Percentiles rank a stretch among this genome's conserved stretches.
Evolutionary conservation across 2,113 vertebrate species (phyloP).

Genomic region (Shinisaurus crocodilurus): DNA sequence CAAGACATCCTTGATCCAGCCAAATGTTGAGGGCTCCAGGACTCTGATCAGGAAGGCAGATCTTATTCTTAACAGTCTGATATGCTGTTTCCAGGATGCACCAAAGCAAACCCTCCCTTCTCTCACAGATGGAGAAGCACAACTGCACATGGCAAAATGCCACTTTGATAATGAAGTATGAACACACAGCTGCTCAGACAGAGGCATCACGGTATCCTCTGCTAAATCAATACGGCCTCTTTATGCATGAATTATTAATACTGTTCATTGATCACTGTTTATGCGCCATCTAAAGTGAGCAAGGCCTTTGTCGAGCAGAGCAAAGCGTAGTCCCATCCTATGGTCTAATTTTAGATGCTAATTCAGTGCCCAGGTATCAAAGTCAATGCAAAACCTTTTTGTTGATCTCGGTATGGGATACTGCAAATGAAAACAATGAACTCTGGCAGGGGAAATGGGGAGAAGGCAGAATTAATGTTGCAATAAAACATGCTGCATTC

Average conservation of each 20-base stretch:
- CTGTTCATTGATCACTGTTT: conserved; percentile 15
- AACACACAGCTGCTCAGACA: conserved; percentile 5
- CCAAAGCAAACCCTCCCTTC: background rate
- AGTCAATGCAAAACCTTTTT: background rate
- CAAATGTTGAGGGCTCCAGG: background rate
- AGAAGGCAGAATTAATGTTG: background rate
- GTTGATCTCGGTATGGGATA: background rate
- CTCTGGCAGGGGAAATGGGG: background rate
- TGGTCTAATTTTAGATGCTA: conserved; percentile 15
- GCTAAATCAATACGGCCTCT: conserved; percentile 8
- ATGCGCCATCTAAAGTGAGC: background rate
- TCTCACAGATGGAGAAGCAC: background rate
- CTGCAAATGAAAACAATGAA: background rate
- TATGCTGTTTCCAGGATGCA: background rate
- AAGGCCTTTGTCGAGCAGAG: background rate
- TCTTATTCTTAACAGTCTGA: too few relatives aligned
- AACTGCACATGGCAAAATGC: background rate
- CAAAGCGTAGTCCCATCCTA: background rate
- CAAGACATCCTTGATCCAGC: background rate
- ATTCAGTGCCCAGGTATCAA: background rate
- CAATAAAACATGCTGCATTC: background rate
- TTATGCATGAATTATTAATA: conserved; percentile 31
- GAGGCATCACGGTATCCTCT: background rate
- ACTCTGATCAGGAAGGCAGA: background rate
- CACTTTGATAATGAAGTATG: conserved; percentile 19